A percentile compares a stretch with the other conserved stretches of the same genome.
These are phyloP conservation scores for Galerucella pusilla DNA, from an alignment of 2,888 invertebrate genomes.

Conservation along the genomic window DNA sequence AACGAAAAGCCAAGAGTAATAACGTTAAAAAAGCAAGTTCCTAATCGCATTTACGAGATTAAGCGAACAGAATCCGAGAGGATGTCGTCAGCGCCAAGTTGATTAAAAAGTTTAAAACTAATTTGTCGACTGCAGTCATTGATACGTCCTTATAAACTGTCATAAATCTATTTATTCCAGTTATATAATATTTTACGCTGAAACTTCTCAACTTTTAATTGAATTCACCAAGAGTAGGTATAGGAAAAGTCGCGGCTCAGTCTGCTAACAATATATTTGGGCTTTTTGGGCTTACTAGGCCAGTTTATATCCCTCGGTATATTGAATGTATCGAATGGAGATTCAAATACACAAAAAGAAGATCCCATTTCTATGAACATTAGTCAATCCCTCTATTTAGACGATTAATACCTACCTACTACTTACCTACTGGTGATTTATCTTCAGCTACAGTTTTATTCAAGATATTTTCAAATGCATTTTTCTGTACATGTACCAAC, in stretches of 20 bases:
- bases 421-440: no score
- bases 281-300: constrained; percentile 33
- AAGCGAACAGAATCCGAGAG: constrained; percentile 53
- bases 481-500: no score
- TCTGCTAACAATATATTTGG: constrained; percentile 32
- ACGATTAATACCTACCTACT: no score
- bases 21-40: constrained; percentile 51
- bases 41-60: constrained; percentile 56
- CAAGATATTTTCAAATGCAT: no score
- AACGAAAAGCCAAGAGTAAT: constrained; percentile 40
- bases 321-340: neutral
- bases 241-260: constrained; percentile 15
- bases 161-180: constrained; percentile 61
- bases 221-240: constrained; percentile 49
- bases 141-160: constrained; percentile 61
- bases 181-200: constrained; percentile 55
- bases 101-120: constrained; percentile 63
- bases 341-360: neutral
- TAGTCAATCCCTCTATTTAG: no score
- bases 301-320: neutral
- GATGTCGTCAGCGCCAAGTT: constrained; percentile 59
- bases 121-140: constrained; percentile 62
- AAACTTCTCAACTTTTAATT: constrained; percentile 58
- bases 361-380: no score
- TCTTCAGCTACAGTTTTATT: no score